phyloP scores from a whole-genome alignment of 2,797 vertebrate genomes.

The Amblyraja radiata region DNA sequence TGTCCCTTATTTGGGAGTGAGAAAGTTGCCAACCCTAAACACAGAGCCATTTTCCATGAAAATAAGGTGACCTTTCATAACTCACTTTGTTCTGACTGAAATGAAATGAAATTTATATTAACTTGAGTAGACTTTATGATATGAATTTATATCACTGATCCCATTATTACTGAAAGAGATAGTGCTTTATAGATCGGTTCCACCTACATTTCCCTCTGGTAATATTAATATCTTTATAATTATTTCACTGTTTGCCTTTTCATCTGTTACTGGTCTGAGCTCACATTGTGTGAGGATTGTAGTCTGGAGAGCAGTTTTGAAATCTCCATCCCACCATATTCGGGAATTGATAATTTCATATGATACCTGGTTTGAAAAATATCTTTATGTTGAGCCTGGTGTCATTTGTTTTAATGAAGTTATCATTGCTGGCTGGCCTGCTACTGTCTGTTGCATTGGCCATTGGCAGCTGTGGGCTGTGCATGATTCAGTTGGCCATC shows the following conservation, averaged over 20 bases:
- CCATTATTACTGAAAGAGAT: background rate
- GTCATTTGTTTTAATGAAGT: background rate
- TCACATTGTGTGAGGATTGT: background rate
- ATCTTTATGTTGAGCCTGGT: background rate
- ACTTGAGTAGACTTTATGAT: background rate
- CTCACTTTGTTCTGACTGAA: constrained; percentile 23
- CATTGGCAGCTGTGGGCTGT: background rate
- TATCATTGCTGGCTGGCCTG: background rate
- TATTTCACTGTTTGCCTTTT: background rate
- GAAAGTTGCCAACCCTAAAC: no score
- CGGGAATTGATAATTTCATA: background rate
- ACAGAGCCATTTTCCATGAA: background rate
- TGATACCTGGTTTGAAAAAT: background rate
- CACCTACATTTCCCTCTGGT: background rate
- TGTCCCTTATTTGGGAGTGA: no score
- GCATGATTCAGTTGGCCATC: background rate
- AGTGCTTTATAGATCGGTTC: background rate
- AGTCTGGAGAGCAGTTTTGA: background rate
- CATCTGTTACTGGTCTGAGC: background rate
- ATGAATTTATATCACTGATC: background rate
- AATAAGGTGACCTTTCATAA: constrained; percentile 10
- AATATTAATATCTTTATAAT: background rate
- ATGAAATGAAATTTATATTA: constrained; percentile 22
- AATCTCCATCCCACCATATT: background rate
- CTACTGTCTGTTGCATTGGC: background rate